Evolutionary conservation across 1,140 invertebrate species (phyloP).

Genomic region (Drosophila malerkotliana): DNA sequence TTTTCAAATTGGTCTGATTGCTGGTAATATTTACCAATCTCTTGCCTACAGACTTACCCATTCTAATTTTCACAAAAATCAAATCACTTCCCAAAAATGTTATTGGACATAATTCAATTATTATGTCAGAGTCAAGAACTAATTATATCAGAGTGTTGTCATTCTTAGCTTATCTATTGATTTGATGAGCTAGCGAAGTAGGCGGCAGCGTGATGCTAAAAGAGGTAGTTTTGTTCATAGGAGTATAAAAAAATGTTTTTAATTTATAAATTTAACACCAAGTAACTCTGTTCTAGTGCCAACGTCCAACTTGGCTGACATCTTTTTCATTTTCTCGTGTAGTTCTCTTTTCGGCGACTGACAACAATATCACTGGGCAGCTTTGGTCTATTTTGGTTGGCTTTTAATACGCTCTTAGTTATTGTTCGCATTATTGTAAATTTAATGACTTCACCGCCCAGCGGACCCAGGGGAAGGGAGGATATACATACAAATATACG

Average conservation of each 20-base stretch:
- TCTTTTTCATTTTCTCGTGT: slow-evolving; percentile 69
- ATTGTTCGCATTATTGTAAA: slow-evolving; percentile 79
- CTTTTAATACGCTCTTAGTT: slow-evolving; percentile 70
- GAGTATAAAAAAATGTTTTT: too few species aligned
- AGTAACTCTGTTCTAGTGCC: neutral
- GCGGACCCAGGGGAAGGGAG: slow-evolving; percentile 13
- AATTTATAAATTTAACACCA: too few species aligned
- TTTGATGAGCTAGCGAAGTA: slow-evolving; percentile 3
- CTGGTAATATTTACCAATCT: slow-evolving; percentile 32
- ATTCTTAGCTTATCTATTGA: slow-evolving; percentile 17
- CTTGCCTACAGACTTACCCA: slow-evolving; percentile 67
- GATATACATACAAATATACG: slow-evolving; percentile 11
- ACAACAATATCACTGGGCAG: slow-evolving; percentile 36
- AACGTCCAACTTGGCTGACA: slow-evolving; percentile 42
- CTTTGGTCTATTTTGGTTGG: slow-evolving; percentile 32
- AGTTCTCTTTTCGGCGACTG: slow-evolving; percentile 12
- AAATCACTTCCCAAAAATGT: slow-evolving; percentile 45
- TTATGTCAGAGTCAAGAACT: slow-evolving; percentile 59
- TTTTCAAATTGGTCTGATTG: slow-evolving; percentile 6
- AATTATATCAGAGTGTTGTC: slow-evolving; percentile 47
- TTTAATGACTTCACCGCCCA: slow-evolving; percentile 72
- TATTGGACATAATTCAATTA: slow-evolving; percentile 74
- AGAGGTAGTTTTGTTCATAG: neutral
- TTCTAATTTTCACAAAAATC: slow-evolving; percentile 68
- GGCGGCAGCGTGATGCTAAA: neutral